phyloP scores from a whole-genome alignment of 2,797 vertebrate species.

The Chaetodon trifasciatus region DNA sequence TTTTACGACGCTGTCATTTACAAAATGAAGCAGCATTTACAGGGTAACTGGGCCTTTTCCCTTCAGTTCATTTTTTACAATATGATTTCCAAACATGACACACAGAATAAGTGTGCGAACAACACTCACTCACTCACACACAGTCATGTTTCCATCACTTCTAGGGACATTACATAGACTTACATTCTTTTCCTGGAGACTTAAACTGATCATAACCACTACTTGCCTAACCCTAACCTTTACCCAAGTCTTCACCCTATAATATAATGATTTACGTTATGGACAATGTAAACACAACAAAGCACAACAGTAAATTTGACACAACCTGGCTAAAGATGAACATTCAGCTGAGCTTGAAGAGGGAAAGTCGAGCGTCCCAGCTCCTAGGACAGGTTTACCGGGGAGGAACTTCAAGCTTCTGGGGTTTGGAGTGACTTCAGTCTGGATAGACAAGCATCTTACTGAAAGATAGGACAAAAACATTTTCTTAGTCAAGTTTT shows the following conservation, averaged over 20 bases:
- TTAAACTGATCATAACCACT: no score
- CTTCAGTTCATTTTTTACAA: no score
- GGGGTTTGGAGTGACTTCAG: slow-evolving; percentile 89
- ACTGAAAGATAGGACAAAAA: slow-evolving; percentile 70
- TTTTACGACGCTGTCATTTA: neutral
- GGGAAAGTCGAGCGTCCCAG: slow-evolving; percentile 86
- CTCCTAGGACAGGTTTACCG: slow-evolving; percentile 85
- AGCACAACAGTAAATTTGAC: neutral
- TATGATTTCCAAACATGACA: no score
- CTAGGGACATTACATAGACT: no score
- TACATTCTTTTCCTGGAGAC: no score
- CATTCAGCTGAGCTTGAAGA: slow-evolving; percentile 78
- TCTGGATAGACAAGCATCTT: slow-evolving; percentile 83
- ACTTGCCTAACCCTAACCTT: no score
- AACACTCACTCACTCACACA: no score
- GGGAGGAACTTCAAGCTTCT: slow-evolving; percentile 89
- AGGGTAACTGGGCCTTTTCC: no score
- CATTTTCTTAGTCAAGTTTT: neutral
- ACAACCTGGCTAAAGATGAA: slow-evolving; percentile 86
- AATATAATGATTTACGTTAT: no score
- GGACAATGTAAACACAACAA: neutral
- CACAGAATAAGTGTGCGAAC: no score
- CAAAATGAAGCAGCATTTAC: slow-evolving; percentile 1
- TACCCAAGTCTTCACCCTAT: no score
- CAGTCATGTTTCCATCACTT: no score